Percentiles rank a stretch among this genome's conserved stretches.
Conservation (phyloP, 1,140 invertebrate species). For the Colletes latitarsis region DNA sequence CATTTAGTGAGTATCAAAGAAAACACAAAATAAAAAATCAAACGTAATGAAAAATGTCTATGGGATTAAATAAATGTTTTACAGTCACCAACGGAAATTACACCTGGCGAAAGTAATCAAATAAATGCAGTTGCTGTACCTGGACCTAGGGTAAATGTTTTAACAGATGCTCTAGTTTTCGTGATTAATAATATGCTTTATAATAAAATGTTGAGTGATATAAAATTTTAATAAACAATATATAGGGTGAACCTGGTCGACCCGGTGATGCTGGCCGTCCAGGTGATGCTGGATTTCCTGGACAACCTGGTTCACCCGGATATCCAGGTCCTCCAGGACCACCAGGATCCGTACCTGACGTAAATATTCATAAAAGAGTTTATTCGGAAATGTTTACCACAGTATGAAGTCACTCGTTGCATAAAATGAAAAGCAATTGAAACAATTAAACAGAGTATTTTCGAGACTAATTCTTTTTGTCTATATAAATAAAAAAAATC, state of each 20-base stretch:
- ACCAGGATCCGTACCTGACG: constrained; percentile 88
- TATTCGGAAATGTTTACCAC: too few species aligned
- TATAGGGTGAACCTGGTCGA: constrained; percentile 81
- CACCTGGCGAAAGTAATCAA: constrained; percentile 65
- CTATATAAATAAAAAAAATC: too few species aligned
- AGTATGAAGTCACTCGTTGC: too few species aligned
- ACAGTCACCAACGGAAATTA: constrained; percentile 61
- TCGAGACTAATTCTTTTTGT: too few species aligned
- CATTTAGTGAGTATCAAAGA: constrained; percentile 25
- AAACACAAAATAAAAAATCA: not conserved
- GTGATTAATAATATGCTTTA: not conserved
- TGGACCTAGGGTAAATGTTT: constrained; percentile 56
- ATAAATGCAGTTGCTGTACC: constrained; percentile 60
- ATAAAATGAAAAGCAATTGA: too few species aligned
- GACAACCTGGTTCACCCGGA: constrained; percentile 84
- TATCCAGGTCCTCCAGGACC: constrained; percentile 87
- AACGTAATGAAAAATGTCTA: not conserved
- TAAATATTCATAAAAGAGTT: constrained; percentile 76
- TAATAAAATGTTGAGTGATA: not conserved
- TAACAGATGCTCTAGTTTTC: constrained; percentile 2
- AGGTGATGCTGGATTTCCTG: constrained; percentile 83
- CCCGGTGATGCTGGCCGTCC: constrained; percentile 83
- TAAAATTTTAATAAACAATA: not conserved
- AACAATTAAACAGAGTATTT: too few species aligned
- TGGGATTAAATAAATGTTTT: not conserved